A percentile compares a stretch with the other conserved stretches of the same genome.
Evolutionary conservation across 2,797 vertebrate species (phyloP).

Genomic region (Tragelaphus eurycerus): DNA sequence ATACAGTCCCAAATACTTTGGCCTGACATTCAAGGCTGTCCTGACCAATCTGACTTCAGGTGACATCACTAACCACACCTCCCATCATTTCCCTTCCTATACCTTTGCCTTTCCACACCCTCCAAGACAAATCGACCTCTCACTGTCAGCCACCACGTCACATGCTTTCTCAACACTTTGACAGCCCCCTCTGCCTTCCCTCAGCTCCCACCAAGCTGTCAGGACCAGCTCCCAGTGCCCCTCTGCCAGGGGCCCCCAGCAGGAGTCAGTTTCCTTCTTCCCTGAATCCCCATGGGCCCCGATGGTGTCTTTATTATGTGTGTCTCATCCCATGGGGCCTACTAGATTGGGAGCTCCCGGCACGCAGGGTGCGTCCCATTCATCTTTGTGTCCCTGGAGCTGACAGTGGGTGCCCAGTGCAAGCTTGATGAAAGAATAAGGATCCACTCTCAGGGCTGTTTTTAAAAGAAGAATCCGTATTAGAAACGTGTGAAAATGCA

Average conservation of each 20-base stretch:
- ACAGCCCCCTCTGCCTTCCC: background rate
- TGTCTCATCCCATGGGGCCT: background rate
- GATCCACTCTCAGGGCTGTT: conserved; percentile 38
- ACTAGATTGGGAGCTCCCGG: background rate
- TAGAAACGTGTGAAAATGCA: conserved; percentile 54
- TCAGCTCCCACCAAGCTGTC: background rate
- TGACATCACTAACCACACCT: background rate
- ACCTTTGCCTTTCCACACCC: background rate
- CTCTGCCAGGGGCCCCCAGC: background rate
- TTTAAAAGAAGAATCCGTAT: conserved; percentile 61
- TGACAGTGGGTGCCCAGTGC: background rate
- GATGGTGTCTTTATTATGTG: background rate
- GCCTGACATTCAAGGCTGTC: background rate
- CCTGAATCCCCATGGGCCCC: background rate
- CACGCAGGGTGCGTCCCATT: background rate
- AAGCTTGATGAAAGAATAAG: conserved; percentile 32
- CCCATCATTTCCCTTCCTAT: background rate
- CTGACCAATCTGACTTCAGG: background rate
- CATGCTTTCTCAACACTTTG: background rate
- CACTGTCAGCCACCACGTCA: background rate
- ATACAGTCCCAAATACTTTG: background rate
- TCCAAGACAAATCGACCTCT: background rate
- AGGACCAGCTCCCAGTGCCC: background rate
- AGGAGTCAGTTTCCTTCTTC: background rate
- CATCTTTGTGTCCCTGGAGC: background rate